Conservation (phyloP, 2,113 vertebrate genomes). For the Lutjanus erythropterus region DNA sequence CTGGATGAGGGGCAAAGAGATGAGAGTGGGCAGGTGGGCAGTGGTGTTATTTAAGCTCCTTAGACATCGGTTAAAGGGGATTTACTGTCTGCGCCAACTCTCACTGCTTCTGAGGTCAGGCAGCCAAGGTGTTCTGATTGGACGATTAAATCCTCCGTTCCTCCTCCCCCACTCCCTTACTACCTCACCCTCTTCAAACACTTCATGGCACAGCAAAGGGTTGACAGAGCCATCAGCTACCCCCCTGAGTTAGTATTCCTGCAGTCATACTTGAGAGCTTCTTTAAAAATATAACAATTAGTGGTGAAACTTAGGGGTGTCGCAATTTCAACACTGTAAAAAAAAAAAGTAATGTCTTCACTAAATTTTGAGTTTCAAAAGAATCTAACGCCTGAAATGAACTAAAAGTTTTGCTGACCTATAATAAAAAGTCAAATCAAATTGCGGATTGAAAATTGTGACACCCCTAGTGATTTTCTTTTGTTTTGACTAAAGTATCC, state of each 20-base stretch:
- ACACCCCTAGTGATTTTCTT: too few relatives aligned
- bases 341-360: too few relatives aligned
- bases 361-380: too few relatives aligned
- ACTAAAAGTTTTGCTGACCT: too few relatives aligned
- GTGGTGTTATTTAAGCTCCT: conserved; percentile 40
- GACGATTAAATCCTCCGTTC: conserved; percentile 48
- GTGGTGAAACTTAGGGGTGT: too few relatives aligned
- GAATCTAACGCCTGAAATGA: too few relatives aligned
- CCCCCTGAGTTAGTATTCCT: conserved; percentile 79
- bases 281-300: conserved; percentile 29
- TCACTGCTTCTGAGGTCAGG: conserved; percentile 42
- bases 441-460: too few relatives aligned
- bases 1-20: conserved; percentile 19
- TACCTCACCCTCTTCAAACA: conserved; percentile 75
- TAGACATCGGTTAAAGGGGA: conserved; percentile 30
- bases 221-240: conserved; percentile 82
- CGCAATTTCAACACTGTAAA: too few relatives aligned
- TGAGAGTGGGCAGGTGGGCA: conserved; percentile 19
- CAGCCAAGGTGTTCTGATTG: conserved; percentile 51
- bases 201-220: conserved; percentile 70
- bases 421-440: too few relatives aligned
- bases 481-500: conserved; percentile 8
- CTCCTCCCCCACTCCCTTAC: conserved; percentile 57
- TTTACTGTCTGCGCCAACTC: conserved; percentile 42
- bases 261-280: conserved; percentile 23